Evolutionary conservation across 2,113 vertebrate species (phyloP), one percentile per base, ranked within the genome.

Genomic region (Andinoacara biseriatus): DNA sequence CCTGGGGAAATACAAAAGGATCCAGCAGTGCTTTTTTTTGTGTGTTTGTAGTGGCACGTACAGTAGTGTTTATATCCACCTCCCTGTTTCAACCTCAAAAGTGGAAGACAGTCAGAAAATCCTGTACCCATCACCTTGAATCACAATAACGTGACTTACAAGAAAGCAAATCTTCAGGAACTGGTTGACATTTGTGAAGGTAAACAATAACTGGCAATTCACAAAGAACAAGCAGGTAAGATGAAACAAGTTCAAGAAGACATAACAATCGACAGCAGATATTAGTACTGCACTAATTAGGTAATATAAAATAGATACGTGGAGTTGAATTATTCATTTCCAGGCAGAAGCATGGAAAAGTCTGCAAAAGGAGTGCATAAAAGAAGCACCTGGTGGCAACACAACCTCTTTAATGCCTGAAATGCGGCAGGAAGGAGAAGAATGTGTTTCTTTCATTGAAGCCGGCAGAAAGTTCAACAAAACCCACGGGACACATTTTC

Each of bases 401-500:
- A 54, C 54, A 35, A 82, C 76, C 67, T 81, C 67, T 90, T 85
- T 88, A 88, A 85, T 78, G 85, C 74, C 84, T 58, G 87, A 89
- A 86, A 74, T 78, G 74, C 63, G 40, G 80, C 77, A 80, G 87
- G 65, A 83, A 85, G 57, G 11, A 69, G 76, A 90, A 85, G 84
- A 91, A 89, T 80, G 74, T 1, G 58, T 81, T 86, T 86, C 82
- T 90, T 91, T 88, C 83, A 91, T 67, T 76, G 81, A 85, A 80
- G 86, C 79, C 15, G 58, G 75, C 67, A 56, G 58, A 86, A 92
- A 90, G 87, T 89, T 91, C 87, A 91, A 87, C 81, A 80, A 85
- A 92, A 84, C 89, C 90, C 89, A 78, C 3, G 81, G 86, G 90
- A 91, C 76, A n/a, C 69, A 78, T 80, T 91, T 91, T 92, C 84